Conservation (phyloP, 2,113 vertebrate species). For the Stegostoma tigrinum region DNA sequence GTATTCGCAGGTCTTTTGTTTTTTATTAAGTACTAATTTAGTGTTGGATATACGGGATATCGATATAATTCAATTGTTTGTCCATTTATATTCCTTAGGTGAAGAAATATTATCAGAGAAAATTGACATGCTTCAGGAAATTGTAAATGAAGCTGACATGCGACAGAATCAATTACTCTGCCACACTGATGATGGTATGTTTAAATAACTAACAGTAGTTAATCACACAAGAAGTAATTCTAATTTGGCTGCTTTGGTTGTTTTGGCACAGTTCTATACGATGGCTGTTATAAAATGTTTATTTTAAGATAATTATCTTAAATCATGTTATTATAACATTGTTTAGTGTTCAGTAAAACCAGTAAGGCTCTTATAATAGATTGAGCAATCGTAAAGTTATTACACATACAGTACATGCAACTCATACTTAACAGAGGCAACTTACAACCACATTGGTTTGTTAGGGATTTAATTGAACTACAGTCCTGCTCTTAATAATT, state of each 20-base stretch:
- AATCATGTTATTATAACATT: not conserved
- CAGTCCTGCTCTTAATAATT: not conserved
- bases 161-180: not conserved
- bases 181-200: constrained; percentile 15
- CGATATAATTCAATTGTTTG: not conserved
- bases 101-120: not conserved
- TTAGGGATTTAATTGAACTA: not conserved
- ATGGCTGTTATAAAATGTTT: not conserved
- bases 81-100: not conserved
- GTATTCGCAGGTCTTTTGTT: no score
- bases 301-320: not conserved
- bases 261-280: not conserved
- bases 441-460: not conserved
- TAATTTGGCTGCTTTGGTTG: not conserved
- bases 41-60: not conserved
- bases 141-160: not conserved
- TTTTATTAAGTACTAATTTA: not conserved
- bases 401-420: not conserved
- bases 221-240: not conserved
- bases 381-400: not conserved
- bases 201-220: not conserved
- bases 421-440: not conserved
- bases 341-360: not conserved
- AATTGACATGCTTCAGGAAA: not conserved
- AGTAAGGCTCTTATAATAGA: not conserved